Conservation (phyloP, 1,140 invertebrate species). For the Lasioglossum baleicum region DNA sequence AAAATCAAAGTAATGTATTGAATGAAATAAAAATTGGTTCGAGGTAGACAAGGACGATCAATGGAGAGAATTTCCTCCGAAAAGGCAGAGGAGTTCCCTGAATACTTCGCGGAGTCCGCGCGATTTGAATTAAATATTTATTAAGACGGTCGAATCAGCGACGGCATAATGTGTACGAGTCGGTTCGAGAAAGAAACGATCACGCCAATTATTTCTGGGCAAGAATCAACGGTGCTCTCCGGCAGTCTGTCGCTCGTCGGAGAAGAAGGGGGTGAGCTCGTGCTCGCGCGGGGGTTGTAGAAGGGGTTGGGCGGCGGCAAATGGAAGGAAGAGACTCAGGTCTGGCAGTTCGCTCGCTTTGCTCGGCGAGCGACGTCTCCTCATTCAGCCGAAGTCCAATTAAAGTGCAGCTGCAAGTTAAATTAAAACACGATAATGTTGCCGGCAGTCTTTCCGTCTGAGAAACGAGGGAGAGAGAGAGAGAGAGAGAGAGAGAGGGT, state of each 20-base stretch:
- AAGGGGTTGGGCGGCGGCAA: background rate
- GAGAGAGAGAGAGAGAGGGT: background rate
- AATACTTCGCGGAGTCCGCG: too few species aligned
- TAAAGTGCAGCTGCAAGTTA: slow-evolving; percentile 75
- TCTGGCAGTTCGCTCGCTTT: slow-evolving; percentile 55
- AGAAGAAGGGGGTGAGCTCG: slow-evolving; percentile 1
- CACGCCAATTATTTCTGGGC: slow-evolving; percentile 54
- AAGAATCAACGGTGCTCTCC: slow-evolving; percentile 7
- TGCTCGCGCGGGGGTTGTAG: background rate
- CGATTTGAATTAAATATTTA: too few species aligned
- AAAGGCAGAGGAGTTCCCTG: too few species aligned
- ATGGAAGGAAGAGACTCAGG: slow-evolving; percentile 34
- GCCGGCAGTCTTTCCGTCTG: slow-evolving; percentile 38
- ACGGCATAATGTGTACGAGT: too few species aligned
- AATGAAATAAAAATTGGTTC: too few species aligned
- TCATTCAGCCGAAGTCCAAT: slow-evolving; percentile 71
- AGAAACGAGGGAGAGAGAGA: too few species aligned
- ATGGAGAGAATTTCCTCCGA: too few species aligned
- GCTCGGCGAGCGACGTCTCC: slow-evolving; percentile 59
- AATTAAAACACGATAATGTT: slow-evolving; percentile 76
- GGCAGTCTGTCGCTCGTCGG: slow-evolving; percentile 24
- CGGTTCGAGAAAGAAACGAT: background rate
- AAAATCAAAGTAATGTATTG: too few species aligned
- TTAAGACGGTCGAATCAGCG: too few species aligned
- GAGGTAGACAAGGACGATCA: too few species aligned